Evolutionary conservation across 2,888 invertebrate genomes (phyloP), one percentile per base, ranked within the genome.

Genomic region (Agriotes lineatus): DNA sequence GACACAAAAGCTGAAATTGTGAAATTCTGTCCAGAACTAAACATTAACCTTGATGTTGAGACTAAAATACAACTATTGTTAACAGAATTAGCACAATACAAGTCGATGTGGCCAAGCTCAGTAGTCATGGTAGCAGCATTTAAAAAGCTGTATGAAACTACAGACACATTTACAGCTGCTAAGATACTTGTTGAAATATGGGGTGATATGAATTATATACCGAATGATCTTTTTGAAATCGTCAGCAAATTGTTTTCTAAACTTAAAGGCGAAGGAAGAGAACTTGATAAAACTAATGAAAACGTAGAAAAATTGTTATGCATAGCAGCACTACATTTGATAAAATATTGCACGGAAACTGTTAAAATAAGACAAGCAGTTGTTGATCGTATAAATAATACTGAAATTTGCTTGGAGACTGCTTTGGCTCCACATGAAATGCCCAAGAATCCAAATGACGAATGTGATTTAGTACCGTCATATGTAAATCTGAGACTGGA

Each of bases 391-490:
- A 80, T 81, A 75, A 75, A 78, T 35, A 74, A 69, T 42, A 74
- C 72, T 1, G 60, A 56, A 12, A 63, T 48, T 7, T 20, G 56
- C 4, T 14, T 44, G 20, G 67, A 69, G 44, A 42, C 16, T 10
- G 39, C 67, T 6, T 35, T 63, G 12, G 33, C 52, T 30, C 69
- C 63, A 9, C 61, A 58, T 20, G 72, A 73, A 37, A 14, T 65
- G 9, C 68, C 62, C 14, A 67, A 62, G 52, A 77, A 81, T 72
- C 75, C 76, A 10, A 78, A 78, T 33, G 79, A 80, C 52, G 74
- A 78, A 71, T 81, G 79, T 59, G 81, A 81, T 71, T 70, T 80
- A 48, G 75, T 79, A 7, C 75, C 79, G 4, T 74, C 76, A 3
- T 80, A 78, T 56, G 73, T 77, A 30, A 74, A 74, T 67, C 76